These are phyloP conservation scores for Argyrosomus regius DNA, from an alignment of 2,797 vertebrate genomes.

Conservation along the genomic window DNA sequence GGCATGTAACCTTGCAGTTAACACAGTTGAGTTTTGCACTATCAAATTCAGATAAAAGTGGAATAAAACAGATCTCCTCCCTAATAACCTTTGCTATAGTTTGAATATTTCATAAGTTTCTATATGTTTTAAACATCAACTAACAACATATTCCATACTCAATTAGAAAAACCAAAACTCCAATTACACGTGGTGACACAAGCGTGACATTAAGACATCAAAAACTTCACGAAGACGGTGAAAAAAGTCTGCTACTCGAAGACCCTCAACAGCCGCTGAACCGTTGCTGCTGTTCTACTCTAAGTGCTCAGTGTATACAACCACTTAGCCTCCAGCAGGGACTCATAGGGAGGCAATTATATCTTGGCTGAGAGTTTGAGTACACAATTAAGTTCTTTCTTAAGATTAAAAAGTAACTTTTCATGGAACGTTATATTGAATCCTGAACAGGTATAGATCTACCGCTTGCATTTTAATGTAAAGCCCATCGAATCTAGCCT, in stretches of 20 bases:
- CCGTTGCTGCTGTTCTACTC: constrained; percentile 3
- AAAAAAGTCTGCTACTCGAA: background rate
- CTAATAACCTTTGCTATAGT: background rate
- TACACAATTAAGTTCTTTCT: constrained; percentile 21
- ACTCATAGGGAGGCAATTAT: constrained; percentile 28
- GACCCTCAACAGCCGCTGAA: constrained; percentile 1
- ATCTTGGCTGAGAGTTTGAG: constrained; percentile 18
- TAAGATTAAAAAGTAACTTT: constrained; percentile 15
- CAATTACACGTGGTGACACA: background rate
- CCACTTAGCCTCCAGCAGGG: constrained; percentile 37
- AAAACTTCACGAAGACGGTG: background rate
- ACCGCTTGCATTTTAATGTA: background rate
- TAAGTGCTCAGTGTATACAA: constrained; percentile 12
- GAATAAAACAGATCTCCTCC: background rate
- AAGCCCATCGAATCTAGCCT: background rate
- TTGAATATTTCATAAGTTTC: background rate
- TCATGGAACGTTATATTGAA: constrained; percentile 9
- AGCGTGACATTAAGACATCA: background rate
- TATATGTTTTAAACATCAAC: background rate
- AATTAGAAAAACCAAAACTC: background rate
- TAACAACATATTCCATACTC: background rate
- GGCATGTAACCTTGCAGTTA: background rate
- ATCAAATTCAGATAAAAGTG: background rate
- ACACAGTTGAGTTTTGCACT: background rate
- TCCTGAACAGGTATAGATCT: background rate